Evolutionary conservation across 2,888 invertebrate genomes (phyloP).

Genomic region (Sphaerophoria rueppellii): DNA sequence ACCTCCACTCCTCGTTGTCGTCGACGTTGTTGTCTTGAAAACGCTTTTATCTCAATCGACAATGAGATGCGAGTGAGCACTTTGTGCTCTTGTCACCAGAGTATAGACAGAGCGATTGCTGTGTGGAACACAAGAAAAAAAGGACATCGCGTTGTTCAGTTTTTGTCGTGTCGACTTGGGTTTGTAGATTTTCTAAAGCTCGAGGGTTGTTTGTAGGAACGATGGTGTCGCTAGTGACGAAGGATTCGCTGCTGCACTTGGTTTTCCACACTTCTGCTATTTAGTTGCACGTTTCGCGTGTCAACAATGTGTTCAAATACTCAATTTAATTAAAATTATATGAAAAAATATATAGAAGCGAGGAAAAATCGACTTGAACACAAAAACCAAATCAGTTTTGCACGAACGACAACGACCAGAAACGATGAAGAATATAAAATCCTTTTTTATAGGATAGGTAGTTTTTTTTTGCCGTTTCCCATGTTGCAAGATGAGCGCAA

Average conservation of each 20-base stretch:
- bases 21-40: constrained; percentile 41
- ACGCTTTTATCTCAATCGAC: constrained; percentile 67
- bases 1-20: constrained; percentile 17
- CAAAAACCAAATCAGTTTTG: constrained; percentile 52
- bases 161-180: not conserved
- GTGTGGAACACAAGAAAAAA: constrained; percentile 4
- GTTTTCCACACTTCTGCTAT: constrained; percentile 22
- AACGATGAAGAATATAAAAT: constrained; percentile 23
- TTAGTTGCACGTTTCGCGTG: constrained; percentile 66
- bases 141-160: constrained; percentile 15
- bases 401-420: constrained; percentile 25
- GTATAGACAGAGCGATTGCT: constrained; percentile 25
- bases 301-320: constrained; percentile 72
- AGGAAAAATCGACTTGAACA: constrained; percentile 16
- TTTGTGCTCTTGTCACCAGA: constrained; percentile 64
- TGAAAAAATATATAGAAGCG: constrained; percentile 27
- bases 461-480: too few species aligned
- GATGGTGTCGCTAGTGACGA: too few species aligned
- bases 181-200: not conserved
- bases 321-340: constrained; percentile 70
- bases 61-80: constrained; percentile 67
- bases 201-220: too few species aligned
- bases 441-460: constrained; percentile 24
- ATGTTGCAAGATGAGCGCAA: too few species aligned
- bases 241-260: not conserved